Conservation (phyloP, 2,113 vertebrate species). For the Megalops atlanticus region DNA sequence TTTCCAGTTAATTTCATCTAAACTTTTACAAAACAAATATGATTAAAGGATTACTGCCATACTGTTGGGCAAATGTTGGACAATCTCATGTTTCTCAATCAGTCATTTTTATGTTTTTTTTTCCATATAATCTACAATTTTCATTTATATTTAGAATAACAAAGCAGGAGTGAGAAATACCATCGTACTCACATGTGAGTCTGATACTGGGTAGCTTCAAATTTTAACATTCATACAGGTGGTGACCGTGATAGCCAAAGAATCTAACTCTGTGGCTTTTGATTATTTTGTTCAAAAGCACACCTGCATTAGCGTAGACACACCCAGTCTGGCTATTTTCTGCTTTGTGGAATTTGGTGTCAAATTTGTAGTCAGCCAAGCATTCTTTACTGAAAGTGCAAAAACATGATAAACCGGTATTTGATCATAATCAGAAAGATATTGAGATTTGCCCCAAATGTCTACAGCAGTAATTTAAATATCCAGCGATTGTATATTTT, state of each 20-base stretch:
- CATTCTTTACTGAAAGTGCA: not conserved
- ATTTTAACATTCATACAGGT: no score
- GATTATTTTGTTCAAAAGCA: no score
- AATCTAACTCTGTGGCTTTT: no score
- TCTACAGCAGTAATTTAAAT: slow-evolving; percentile 15
- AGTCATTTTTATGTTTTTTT: not conserved
- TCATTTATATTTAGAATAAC: no score
- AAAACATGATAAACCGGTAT: not conserved
- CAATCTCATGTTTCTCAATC: not conserved
- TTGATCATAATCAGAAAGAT: not conserved
- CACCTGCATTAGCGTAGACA: no score
- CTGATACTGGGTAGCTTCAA: no score
- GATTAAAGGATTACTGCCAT: slow-evolving; percentile 7
- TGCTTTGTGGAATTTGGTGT: not conserved
- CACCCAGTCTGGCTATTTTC: not conserved
- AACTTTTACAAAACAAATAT: slow-evolving; percentile 14
- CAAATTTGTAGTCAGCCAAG: not conserved
- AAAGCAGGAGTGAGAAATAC: no score
- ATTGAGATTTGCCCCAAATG: slow-evolving; percentile 33
- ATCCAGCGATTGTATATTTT: slow-evolving; percentile 28
- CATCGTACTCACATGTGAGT: no score
- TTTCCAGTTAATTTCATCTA: slow-evolving; percentile 37
- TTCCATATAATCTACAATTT: not conserved
- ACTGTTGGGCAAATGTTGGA: slow-evolving; percentile 44
- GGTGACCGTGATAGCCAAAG: no score